Percentiles rank a stretch among this genome's conserved stretches.
phyloP scores from a whole-genome alignment of 2,888 invertebrate genomes.

The Limnephilus rhombicus region DNA sequence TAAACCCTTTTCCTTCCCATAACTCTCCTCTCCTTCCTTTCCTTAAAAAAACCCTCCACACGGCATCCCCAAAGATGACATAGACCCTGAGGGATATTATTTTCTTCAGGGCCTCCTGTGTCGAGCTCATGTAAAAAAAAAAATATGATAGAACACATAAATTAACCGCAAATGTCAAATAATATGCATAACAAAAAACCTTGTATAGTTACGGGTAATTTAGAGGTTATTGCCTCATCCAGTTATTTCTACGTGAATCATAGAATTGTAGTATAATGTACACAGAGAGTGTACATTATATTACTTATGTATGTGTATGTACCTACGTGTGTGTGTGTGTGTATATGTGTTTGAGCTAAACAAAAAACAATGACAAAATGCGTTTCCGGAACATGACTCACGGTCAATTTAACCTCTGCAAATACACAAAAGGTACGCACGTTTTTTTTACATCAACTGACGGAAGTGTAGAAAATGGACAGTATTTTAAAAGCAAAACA shows the following conservation, averaged over 20 bases:
- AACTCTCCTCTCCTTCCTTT: too few relatives aligned
- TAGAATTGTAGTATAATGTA: not conserved
- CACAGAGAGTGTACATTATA: not conserved
- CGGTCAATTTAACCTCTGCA: constrained; percentile 35
- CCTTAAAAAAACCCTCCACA: too few relatives aligned
- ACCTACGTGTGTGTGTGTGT: not conserved
- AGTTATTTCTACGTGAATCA: constrained; percentile 1
- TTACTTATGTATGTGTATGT: not conserved
- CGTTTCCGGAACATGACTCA: constrained; percentile 25
- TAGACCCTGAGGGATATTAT: too few relatives aligned
- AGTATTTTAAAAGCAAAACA: not conserved
- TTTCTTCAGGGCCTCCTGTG: too few relatives aligned
- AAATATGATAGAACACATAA: too few relatives aligned
- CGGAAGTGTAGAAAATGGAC: not conserved
- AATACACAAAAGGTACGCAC: constrained; percentile 8
- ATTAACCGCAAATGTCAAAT: not conserved
- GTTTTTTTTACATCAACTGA: constrained; percentile 5
- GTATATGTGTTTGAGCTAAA: not conserved
- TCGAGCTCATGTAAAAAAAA: too few relatives aligned
- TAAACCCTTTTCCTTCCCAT: too few relatives aligned
- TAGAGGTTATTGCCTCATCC: not conserved
- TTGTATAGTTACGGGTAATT: not conserved
- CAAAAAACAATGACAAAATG: constrained; percentile 35
- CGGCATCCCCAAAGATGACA: too few relatives aligned
- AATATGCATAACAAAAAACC: not conserved